Evolutionary conservation across 2,888 invertebrate genomes (phyloP), one percentile per base, ranked within the genome.

Genomic region (Phyto melanocephala): DNA sequence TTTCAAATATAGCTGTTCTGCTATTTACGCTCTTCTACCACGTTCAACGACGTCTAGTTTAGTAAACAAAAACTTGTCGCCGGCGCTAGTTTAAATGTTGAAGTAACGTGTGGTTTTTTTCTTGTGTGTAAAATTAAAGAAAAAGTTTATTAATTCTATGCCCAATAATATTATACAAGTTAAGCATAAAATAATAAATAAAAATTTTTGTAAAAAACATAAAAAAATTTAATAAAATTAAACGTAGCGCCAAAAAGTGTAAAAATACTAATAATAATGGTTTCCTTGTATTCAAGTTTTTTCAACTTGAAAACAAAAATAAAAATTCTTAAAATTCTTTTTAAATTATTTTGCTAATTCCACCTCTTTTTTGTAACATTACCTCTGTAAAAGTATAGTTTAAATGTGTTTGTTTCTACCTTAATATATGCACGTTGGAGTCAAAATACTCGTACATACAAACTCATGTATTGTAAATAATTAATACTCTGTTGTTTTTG

Each of bases 61-160:
- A 89, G 88, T 89, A 90, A 89, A 89, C 88, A 90, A 89, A 90
- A 88, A 88, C 87, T 89, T 88, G 88, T 89, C 87, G 89, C 88
- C 87, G 90, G 87, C 86, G 86, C 83, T 86, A 88, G 88, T 87
- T 83, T 80, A 40, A 15, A 74, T 70, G 74, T 74, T 62, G 40
- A 76, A 50, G 6, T 28, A 28, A 68, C 58, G 24, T 67, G 70
- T 67, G n/a, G 4, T 68, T 74, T 63, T 71, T 74, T 74, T 50
- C 24, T n/a, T n/a, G n/a, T n/a, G n/a, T 35, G 42, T 37, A 37
- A 67, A 35, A 42, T 33, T 1, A 40, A 40, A 40, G 6, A 28
- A 28, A 28, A 28, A n/a, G n/a, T 22, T 13, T 8, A 52, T 7
- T 17, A 17, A 13, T 15, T 37, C 3, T 52, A 37, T 33, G 33